Base-by-base conservation (phyloP, 2,888 invertebrate species). In the Oxytorus armatus region DNA sequence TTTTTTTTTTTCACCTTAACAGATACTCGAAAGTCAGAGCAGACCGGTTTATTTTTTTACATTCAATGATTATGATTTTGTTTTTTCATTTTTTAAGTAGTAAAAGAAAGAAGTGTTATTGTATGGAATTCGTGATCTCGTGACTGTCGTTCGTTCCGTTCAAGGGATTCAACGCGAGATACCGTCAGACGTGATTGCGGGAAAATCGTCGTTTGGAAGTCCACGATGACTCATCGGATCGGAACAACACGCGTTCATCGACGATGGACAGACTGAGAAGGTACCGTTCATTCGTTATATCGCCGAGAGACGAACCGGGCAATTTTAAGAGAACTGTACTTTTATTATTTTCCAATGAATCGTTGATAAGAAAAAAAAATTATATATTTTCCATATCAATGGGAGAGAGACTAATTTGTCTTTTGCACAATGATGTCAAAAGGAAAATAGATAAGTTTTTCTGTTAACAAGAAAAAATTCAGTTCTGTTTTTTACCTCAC, bases 221-320 rank as follows among this genome's bases (percentile, higher is more conserved):
- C 29, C 5, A 29, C 75, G 47, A 79, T 76, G 79, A 79, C 47
- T 79, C 70, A 66, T 61, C 68, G 57, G 25, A 59, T 53, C 61
- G 75, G 18, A 36, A 79, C 42, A n/a, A 47, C 66, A 66, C 53
- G 59, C 59, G 47, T 66, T 47, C 18, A 53, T 47, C 70, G 53
- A 76, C 39, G 33, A 79, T 79, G 79, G 75, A 76, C 44, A 59
- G 33, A 53, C 70, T 79, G 75, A 79, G 44, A 66, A 79, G 79
- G 79, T 79, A 25, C 72, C 25, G 1, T 14, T 36, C 14, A n/a
- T 14, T 1, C 23, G n/a, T 16, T 14, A 39, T 21, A 3, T 51
- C n/a, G 3, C 5, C 23, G 47, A 47, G 14, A 2, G 4, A n/a
- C 1, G 4, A 47, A 14, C 47, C 14, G 4, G 14, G n/a, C n/a